phyloP scores from a whole-genome alignment of 2,113 vertebrate species.

The Ptilorrhoa leucosticta region DNA sequence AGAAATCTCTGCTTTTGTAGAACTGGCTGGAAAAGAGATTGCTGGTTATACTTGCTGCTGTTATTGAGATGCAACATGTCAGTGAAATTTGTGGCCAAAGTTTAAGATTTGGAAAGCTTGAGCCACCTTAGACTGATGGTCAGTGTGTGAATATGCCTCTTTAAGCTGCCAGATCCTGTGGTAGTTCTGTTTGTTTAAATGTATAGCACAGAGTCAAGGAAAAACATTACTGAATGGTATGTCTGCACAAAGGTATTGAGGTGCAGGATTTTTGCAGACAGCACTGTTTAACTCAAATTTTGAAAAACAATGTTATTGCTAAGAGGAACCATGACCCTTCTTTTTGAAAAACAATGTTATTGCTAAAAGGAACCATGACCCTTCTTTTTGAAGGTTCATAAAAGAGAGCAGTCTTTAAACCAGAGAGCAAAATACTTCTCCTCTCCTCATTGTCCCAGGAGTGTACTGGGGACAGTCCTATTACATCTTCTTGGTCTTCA shows the following conservation, averaged over 20 bases:
- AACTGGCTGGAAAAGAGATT: background rate
- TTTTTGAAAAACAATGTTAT: background rate
- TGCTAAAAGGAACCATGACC: background rate
- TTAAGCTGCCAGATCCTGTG: background rate
- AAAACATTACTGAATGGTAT: background rate
- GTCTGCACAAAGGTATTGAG: background rate
- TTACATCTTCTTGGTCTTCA: background rate
- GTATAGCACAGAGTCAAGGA: background rate
- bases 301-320: background rate
- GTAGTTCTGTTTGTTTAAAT: background rate
- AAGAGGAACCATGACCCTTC: background rate
- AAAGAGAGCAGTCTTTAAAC: background rate
- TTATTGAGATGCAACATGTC: background rate
- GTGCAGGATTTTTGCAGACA: background rate
- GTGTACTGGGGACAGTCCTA: background rate
- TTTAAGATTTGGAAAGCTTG: background rate
- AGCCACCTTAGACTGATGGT: background rate
- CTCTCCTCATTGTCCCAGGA: background rate
- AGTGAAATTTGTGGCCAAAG: background rate
- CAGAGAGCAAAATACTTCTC: background rate
- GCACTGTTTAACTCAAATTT: background rate
- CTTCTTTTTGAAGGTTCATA: background rate
- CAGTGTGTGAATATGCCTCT: background rate
- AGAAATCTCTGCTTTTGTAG: background rate
- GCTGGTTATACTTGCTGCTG: background rate